phyloP scores from a whole-genome alignment of 2,113 vertebrate species.

The Sinosuthora webbiana region DNA sequence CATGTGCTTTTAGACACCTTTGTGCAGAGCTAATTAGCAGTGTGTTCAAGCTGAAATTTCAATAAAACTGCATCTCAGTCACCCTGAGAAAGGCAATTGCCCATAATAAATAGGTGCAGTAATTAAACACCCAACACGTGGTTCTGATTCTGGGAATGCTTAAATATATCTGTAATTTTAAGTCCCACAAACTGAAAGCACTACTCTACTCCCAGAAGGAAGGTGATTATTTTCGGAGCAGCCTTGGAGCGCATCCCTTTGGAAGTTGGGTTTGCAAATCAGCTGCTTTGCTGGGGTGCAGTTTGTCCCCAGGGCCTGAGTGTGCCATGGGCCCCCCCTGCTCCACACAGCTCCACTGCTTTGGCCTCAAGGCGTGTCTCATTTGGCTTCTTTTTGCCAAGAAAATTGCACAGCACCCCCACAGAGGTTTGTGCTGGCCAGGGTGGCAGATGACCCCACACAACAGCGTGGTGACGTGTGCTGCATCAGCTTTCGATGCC shows the following conservation, averaged over 20 bases:
- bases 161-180: background rate
- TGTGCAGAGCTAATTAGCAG: background rate
- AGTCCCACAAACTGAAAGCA: background rate
- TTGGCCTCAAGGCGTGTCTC: background rate
- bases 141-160: background rate
- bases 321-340: background rate
- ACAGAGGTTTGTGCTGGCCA: background rate
- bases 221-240: background rate
- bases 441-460: background rate
- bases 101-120: background rate
- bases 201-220: accelerated
- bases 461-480: background rate
- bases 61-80: background rate
- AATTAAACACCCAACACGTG: background rate
- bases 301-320: background rate
- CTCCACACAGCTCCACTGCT: background rate
- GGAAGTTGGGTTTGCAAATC: background rate
- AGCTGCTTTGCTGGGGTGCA: accelerated
- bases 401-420: background rate
- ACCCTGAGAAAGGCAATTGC: background rate
- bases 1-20: background rate
- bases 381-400: background rate
- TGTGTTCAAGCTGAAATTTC: background rate
- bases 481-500: conserved; percentile 19
- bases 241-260: background rate